Evolutionary conservation across 2,113 vertebrate genomes (phyloP).

Genomic region (Saccopteryx bilineata): DNA sequence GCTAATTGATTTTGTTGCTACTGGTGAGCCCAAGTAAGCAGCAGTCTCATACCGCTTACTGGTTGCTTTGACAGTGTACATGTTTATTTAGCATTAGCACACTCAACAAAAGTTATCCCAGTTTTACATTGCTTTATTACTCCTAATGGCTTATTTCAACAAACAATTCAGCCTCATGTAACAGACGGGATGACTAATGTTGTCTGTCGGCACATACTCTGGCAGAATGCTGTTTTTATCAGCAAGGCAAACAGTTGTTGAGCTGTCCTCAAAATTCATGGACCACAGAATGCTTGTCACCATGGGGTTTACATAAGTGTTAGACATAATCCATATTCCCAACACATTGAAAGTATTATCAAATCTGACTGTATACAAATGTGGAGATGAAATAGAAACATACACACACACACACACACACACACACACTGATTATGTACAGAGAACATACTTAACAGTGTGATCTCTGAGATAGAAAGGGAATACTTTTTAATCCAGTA

Average conservation of each 20-base stretch:
- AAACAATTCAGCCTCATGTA: slow-evolving; percentile 83
- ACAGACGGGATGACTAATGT: slow-evolving; percentile 83
- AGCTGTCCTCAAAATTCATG: slow-evolving; percentile 32
- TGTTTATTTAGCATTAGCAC: slow-evolving; percentile 84
- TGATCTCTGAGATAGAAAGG: neutral
- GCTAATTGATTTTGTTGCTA: slow-evolving; percentile 87
- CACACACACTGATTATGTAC: neutral
- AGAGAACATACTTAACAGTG: neutral
- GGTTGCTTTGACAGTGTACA: slow-evolving; percentile 61
- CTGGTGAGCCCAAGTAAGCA: slow-evolving; percentile 81
- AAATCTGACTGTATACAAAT: neutral
- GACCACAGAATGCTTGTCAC: slow-evolving; percentile 23
- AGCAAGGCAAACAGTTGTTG: slow-evolving; percentile 37
- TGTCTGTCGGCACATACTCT: slow-evolving; percentile 78
- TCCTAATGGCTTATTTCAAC: slow-evolving; percentile 86
- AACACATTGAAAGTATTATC: neutral
- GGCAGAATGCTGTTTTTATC: slow-evolving; percentile 80
- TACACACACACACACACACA: neutral
- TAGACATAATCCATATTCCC: neutral
- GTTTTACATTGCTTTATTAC: slow-evolving; percentile 85
- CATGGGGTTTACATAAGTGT: slow-evolving; percentile 1
- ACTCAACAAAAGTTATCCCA: slow-evolving; percentile 83
- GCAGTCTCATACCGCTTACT: slow-evolving; percentile 77
- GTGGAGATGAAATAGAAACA: neutral
- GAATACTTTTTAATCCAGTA: neutral